Percentiles rank a stretch among this genome's conserved stretches.
Conservation (phyloP, 2,113 vertebrate species). For the Psephotus haematonotus region DNA sequence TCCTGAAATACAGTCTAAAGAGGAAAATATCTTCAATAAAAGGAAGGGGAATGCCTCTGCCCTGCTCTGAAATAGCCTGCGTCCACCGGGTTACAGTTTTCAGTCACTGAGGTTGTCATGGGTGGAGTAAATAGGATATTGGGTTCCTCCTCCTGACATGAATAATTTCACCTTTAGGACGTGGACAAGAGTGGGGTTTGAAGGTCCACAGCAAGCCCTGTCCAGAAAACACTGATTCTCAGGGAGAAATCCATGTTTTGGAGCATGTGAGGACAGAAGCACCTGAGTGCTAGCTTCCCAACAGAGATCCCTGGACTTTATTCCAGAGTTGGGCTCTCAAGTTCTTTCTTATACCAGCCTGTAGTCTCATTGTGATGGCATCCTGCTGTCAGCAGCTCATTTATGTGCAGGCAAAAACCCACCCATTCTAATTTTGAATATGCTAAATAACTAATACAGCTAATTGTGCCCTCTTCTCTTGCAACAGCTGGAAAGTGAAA, state of each 20-base stretch:
- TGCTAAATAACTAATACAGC: constrained; percentile 24
- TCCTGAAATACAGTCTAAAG: neutral
- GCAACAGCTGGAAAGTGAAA: neutral
- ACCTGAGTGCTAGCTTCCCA: neutral
- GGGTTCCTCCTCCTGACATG: neutral
- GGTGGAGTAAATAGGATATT: neutral
- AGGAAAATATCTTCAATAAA: neutral
- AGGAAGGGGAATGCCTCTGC: neutral
- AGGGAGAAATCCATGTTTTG: neutral
- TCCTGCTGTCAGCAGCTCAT: constrained; percentile 13
- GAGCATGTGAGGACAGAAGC: rapidly evolving
- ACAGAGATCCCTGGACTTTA: neutral
- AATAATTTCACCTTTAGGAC: neutral
- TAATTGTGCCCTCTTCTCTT: constrained; percentile 38
- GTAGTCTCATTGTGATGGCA: neutral
- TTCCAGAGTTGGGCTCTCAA: neutral
- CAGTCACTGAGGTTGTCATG: neutral
- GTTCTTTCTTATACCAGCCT: neutral
- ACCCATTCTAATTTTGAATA: constrained; percentile 3
- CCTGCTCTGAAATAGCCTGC: neutral
- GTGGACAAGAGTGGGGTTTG: neutral
- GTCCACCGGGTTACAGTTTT: neutral
- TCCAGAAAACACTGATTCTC: neutral
- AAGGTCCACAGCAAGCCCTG: neutral
- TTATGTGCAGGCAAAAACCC: neutral